Evolutionary conservation across 2,888 invertebrate species (phyloP).

Genomic region (Hyposoter dolosus): DNA sequence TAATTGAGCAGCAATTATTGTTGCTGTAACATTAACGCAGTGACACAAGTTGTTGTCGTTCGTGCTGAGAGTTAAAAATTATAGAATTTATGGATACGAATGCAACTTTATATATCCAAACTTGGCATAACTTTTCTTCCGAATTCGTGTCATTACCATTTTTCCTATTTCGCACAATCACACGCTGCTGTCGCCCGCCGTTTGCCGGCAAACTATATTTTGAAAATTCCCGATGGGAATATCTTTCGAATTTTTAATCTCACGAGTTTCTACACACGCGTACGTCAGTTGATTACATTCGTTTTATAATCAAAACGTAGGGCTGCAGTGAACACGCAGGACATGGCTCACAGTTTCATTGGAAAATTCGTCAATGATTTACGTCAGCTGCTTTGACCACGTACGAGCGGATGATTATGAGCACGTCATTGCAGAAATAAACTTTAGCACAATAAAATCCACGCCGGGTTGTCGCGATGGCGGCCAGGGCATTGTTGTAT

Average conservation of each 20-base stretch:
- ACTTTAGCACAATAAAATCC: conserved; percentile 21
- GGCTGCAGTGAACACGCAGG: background rate
- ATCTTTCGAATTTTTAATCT: background rate
- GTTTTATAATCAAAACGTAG: background rate
- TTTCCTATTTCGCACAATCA: background rate
- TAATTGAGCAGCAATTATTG: background rate
- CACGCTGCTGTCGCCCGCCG: background rate
- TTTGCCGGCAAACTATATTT: background rate
- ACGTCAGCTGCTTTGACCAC: conserved; percentile 47
- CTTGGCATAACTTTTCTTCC: background rate
- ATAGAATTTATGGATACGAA: background rate
- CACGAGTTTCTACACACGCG: background rate
- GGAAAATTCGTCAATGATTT: conserved; percentile 43
- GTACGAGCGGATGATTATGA: conserved; percentile 21
- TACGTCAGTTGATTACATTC: background rate
- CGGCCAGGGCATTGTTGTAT: conserved; percentile 73
- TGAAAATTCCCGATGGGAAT: background rate
- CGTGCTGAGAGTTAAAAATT: background rate
- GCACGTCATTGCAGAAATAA: background rate
- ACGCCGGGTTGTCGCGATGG: conserved; percentile 71
- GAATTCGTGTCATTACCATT: background rate
- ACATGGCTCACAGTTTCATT: conserved; percentile 5
- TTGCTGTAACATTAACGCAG: background rate
- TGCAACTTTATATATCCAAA: background rate
- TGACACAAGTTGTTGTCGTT: background rate